These are phyloP conservation scores for Keiferia lycopersicella DNA, from an alignment of 2,888 invertebrate species.

Conservation along the genomic window DNA sequence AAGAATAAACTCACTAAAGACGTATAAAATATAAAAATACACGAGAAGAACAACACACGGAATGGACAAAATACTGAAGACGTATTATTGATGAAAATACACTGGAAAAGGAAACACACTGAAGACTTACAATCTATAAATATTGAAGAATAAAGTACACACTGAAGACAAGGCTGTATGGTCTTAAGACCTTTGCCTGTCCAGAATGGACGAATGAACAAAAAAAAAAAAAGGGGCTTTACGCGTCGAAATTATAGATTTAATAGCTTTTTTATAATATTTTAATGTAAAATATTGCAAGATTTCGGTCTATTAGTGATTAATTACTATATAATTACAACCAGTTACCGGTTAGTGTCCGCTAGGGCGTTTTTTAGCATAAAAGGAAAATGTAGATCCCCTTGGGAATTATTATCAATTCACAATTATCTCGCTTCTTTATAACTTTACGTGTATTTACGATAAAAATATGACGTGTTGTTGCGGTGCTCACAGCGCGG, in stretches of 20 bases:
- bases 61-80: too few species aligned
- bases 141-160: too few species aligned
- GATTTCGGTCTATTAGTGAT: not conserved
- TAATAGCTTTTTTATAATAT: not conserved
- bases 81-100: too few species aligned
- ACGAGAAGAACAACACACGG: too few species aligned
- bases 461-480: constrained; percentile 38
- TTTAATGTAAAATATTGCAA: not conserved
- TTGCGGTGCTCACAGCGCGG: constrained; percentile 6
- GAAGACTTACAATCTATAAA: too few species aligned
- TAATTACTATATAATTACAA: not conserved
- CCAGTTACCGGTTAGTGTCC: not conserved
- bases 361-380: not conserved
- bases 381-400: constrained; percentile 30
- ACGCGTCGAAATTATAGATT: not conserved
- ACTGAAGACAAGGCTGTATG: too few species aligned
- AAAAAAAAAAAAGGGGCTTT: too few species aligned
- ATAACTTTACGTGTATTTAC: constrained; percentile 29
- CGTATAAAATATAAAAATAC: too few species aligned
- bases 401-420: constrained; percentile 37
- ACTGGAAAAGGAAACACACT: too few species aligned
- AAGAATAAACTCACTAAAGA: too few species aligned
- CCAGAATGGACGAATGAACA: too few species aligned
- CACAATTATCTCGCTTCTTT: constrained; percentile 32
- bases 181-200: too few species aligned